A percentile compares a stretch with the other conserved stretches of the same genome.
Evolutionary conservation across 2,888 invertebrate genomes (phyloP).

Genomic region (Tribolium freemani): DNA sequence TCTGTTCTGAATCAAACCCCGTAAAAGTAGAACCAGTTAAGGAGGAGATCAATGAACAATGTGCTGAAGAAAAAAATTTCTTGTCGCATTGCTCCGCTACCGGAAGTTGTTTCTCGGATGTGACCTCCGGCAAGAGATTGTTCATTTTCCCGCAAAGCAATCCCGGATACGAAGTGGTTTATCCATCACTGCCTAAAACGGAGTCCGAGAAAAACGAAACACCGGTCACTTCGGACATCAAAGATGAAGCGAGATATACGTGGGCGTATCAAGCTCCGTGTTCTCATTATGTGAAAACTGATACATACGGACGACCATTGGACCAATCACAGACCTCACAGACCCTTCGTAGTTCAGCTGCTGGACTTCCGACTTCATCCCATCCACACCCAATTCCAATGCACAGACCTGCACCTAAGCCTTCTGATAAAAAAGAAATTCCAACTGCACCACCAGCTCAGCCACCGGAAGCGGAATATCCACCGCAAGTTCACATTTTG

Average conservation of each 20-base stretch:
- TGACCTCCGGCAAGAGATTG: constrained; percentile 35
- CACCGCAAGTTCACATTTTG: constrained; percentile 58
- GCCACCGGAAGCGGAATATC: constrained; percentile 38
- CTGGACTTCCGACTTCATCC: background rate
- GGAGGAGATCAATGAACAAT: background rate
- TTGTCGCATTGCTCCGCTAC: constrained; percentile 57
- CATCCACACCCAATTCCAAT: background rate
- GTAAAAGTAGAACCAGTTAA: background rate
- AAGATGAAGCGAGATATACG: background rate
- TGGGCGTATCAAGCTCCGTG: background rate
- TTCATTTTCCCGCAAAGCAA: constrained; percentile 64
- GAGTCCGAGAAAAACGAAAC: background rate
- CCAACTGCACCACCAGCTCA: constrained; percentile 7
- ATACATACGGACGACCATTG: constrained; percentile 27
- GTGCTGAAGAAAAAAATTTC: constrained; percentile 15
- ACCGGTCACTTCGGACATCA: background rate
- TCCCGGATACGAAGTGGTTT: constrained; percentile 63
- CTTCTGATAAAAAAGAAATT: background rate
- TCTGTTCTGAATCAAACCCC: background rate
- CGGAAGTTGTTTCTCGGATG: constrained; percentile 56
- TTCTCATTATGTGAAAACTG: constrained; percentile 1
- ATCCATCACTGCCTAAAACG: background rate
- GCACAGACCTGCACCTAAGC: background rate
- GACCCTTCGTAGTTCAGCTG: background rate
- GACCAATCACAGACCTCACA: background rate